Evolutionary conservation across 2,888 invertebrate species (phyloP).

Genomic region (Pseudeuparius sepicola): DNA sequence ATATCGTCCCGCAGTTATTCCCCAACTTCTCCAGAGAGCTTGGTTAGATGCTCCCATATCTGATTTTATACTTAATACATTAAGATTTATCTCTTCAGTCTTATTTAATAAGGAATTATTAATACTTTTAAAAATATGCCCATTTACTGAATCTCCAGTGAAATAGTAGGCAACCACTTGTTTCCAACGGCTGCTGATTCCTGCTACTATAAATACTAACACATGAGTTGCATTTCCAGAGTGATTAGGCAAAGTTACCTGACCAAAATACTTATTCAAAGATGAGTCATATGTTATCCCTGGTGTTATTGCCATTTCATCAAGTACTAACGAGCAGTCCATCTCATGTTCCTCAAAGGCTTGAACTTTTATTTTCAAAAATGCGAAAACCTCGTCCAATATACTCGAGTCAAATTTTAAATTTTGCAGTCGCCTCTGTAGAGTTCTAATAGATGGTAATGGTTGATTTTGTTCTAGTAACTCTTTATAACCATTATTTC

Average conservation of each 20-base stretch:
- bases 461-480: slow-evolving; percentile 18
- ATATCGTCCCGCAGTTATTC: slow-evolving; percentile 17
- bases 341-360: slow-evolving; percentile 15
- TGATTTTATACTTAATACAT: slow-evolving; percentile 22
- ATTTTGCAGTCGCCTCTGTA: slow-evolving; percentile 18
- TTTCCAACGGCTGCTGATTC: slow-evolving; percentile 26
- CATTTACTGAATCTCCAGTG: slow-evolving; percentile 24
- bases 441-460: slow-evolving; percentile 21
- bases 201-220: slow-evolving; percentile 27
- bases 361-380: slow-evolving; percentile 17
- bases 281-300: slow-evolving; percentile 12
- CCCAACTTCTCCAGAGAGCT: slow-evolving; percentile 23
- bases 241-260: slow-evolving; percentile 19
- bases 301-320: slow-evolving; percentile 23
- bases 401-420: slow-evolving; percentile 21
- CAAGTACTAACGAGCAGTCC: slow-evolving; percentile 18
- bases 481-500: too few relatives aligned
- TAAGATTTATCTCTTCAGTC: slow-evolving; percentile 17
- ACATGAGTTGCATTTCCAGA: slow-evolving; percentile 23
- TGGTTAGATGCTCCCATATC: slow-evolving; percentile 26
- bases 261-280: slow-evolving; percentile 1
- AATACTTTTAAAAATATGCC: slow-evolving; percentile 20
- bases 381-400: slow-evolving; percentile 19
- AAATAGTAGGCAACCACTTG: slow-evolving; percentile 27
- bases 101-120: slow-evolving; percentile 19